A percentile compares a stretch with the other conserved stretches of the same genome.
Conservation (phyloP, 2,113 vertebrate species). For the Setophaga coronata region DNA sequence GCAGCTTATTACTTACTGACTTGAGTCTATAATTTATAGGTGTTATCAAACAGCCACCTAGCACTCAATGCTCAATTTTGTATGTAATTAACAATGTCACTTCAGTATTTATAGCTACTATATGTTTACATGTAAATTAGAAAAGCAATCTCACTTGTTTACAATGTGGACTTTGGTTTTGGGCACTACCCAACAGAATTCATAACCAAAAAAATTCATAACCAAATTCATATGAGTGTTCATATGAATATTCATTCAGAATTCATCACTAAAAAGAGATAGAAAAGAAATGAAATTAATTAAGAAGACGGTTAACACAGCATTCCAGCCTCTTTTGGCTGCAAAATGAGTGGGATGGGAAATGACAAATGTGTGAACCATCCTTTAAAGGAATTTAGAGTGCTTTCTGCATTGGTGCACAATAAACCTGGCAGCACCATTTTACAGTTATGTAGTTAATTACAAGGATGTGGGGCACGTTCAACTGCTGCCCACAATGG, state of each 20-base stretch:
- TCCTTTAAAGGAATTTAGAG: background rate
- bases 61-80: background rate
- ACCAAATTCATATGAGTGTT: background rate
- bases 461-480: background rate
- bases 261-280: background rate
- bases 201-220: background rate
- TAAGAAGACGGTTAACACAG: background rate
- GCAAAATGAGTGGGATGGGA: slow-evolving; percentile 3
- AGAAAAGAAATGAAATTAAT: background rate
- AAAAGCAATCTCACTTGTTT: background rate
- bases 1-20: background rate
- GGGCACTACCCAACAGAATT: background rate
- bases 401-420: background rate
- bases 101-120: background rate
- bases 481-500: background rate
- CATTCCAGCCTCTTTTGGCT: background rate
- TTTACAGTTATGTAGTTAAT: background rate
- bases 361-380: background rate
- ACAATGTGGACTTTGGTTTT: background rate
- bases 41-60: background rate
- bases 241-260: background rate
- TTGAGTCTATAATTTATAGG: background rate
- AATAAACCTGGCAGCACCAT: background rate
- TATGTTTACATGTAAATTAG: background rate
- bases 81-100: background rate